phyloP scores from a whole-genome alignment of 2,113 vertebrate species.

The Saimiri boliviensis region DNA sequence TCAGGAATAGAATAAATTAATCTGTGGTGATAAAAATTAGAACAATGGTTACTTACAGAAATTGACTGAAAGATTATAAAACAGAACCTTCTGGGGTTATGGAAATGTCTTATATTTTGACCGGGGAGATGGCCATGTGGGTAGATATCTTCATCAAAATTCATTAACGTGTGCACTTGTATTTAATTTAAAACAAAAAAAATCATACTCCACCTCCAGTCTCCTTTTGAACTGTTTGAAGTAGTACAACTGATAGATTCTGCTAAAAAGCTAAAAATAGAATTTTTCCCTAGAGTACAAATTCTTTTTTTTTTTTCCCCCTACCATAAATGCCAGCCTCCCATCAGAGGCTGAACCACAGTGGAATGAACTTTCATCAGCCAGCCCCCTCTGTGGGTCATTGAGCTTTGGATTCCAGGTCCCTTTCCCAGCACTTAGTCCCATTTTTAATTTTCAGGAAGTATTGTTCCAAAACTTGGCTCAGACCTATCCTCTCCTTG shows the following conservation, averaged over 20 bases:
- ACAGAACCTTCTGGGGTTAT: not conserved
- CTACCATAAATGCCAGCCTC: slow-evolving; percentile 45
- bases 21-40: not conserved
- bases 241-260: not conserved
- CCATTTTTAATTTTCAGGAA: slow-evolving; percentile 69
- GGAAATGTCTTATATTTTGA: not conserved
- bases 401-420: slow-evolving; percentile 18
- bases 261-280: slow-evolving; percentile 41
- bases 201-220: not conserved
- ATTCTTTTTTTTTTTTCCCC: not conserved
- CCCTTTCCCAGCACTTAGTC: slow-evolving; percentile 55
- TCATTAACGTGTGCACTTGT: not conserved
- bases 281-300: not conserved
- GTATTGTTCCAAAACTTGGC: slow-evolving; percentile 63
- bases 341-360: not conserved
- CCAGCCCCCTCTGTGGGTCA: slow-evolving; percentile 23
- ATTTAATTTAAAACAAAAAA: slow-evolving; percentile 33
- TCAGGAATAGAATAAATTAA: not conserved
- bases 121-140: not conserved
- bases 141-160: not conserved
- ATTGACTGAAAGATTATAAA: not conserved
- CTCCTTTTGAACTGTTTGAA: slow-evolving; percentile 39
- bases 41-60: not conserved
- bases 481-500: slow-evolving; percentile 32
- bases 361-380: slow-evolving; percentile 36